Base-by-base conservation (phyloP, 2,113 vertebrate species). In the Sorex araneus region DNA sequence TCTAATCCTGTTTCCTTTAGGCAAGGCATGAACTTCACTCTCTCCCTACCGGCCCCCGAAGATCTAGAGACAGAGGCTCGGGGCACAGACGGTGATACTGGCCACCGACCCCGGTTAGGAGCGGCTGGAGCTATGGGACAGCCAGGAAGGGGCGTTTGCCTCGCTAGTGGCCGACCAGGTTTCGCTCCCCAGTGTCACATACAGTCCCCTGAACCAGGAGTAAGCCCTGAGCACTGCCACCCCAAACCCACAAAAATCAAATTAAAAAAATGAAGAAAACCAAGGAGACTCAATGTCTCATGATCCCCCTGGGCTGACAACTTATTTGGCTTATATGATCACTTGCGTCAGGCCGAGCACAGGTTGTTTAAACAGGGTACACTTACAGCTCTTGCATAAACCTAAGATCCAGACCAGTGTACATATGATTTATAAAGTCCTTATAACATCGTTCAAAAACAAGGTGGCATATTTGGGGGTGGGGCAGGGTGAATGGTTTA, bases 311-410 rank as follows among this genome's bases (percentile, higher is more conserved):
- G 69, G 66, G 25, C 21, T 84, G 84, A 40, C 60, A 57, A 36
- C 77, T 81, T 50, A 80, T 81, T 91, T 75, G 81, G 54, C 80
- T 77, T 54, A 36, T 87, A 30, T 45, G 34, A 27, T 91, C 47
- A 13, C 47, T 50, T 75, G 84, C 54, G 64, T 45, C 82, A 77
- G 76, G 25, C 9, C 2, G 15, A 88, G 92, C 45, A 73, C 27
- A 86, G 23, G 66, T 77, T 71, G 83, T 67, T 70, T 82, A 70
- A 80, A 30, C 19, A 70, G 27, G 54, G 1, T 18, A 4, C 25
- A 9, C 27, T 86, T 78, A 57, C 75, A 64, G 45, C 32, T 32
- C 81, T 84, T 57, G 34, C 1, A 12, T 30, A 77, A 40, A 6
- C 54, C 11, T 43, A 69, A 83, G 84, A 50, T 60, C 28, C 30